Conservation (phyloP, 2,113 vertebrate genomes). For the Mionectes macconnelli region DNA sequence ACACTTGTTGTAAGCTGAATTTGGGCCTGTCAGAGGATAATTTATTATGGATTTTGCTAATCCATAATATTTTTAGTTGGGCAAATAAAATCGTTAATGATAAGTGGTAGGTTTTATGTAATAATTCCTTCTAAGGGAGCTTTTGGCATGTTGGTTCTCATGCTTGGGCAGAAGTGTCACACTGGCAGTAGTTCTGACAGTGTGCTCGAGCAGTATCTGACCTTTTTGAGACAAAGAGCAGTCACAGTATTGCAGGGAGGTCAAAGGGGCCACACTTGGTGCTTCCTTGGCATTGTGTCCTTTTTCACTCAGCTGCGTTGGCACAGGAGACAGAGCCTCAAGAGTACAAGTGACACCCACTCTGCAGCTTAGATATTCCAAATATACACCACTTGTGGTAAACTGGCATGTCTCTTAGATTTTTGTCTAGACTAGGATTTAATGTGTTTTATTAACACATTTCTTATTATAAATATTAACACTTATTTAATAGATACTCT, state of each 20-base stretch:
- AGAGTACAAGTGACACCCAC: not conserved
- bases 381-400: not conserved
- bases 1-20: not conserved
- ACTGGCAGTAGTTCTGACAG: not conserved
- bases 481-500: not conserved
- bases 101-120: not conserved
- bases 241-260: not conserved
- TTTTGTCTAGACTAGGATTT: not conserved
- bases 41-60: not conserved
- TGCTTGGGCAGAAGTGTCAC: not conserved
- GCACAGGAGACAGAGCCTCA: not conserved
- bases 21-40: not conserved
- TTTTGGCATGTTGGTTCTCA: not conserved
- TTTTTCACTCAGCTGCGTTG: not conserved
- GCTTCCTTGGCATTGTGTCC: conserved; percentile 8
- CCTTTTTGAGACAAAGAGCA: not conserved
- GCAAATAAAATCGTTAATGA: not conserved
- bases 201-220: not conserved
- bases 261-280: not conserved
- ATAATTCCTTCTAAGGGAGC: not conserved
- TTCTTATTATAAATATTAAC: not conserved
- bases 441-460: not conserved
- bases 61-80: not conserved
- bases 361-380: not conserved
- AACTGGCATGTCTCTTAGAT: not conserved